Conservation (phyloP, 2,888 invertebrate genomes). For the Pammene fasciana region DNA sequence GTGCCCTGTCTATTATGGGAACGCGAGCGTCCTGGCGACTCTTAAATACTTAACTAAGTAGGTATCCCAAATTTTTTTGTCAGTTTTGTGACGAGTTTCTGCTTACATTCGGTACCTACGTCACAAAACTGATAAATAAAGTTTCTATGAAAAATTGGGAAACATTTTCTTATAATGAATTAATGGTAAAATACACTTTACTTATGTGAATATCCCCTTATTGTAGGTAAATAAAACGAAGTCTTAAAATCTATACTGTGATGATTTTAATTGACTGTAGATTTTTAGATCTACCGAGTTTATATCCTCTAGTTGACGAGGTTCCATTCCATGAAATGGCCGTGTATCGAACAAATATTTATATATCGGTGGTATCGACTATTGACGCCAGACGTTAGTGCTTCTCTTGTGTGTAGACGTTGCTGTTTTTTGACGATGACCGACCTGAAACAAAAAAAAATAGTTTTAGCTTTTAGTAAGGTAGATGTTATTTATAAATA, state of each 20-base stretch:
- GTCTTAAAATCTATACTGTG: slow-evolving; percentile 14
- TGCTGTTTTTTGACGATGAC: slow-evolving; percentile 67
- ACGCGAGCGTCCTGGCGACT: no score
- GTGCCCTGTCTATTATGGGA: no score
- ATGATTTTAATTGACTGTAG: slow-evolving; percentile 7
- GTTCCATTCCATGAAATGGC: slow-evolving; percentile 27
- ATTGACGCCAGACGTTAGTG: slow-evolving; percentile 54
- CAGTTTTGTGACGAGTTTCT: no score
- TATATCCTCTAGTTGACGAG: slow-evolving; percentile 37
- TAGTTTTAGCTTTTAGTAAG: not conserved
- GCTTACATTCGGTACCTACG: no score
- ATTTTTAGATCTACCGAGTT: slow-evolving; percentile 16
- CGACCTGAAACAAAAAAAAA: slow-evolving; percentile 68
- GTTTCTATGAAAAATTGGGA: no score
- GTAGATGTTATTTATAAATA: no score
- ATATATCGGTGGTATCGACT: slow-evolving; percentile 51
- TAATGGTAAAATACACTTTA: no score
- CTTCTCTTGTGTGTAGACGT: slow-evolving; percentile 79
- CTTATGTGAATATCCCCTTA: no score
- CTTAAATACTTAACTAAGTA: no score
- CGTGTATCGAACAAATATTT: slow-evolving; percentile 57
- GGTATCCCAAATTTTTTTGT: no score
- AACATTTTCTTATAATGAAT: no score
- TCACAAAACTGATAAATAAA: no score
- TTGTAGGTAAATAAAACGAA: not conserved